Conservation (phyloP, 2,888 invertebrate species). For the Polyploca ridens region DNA sequence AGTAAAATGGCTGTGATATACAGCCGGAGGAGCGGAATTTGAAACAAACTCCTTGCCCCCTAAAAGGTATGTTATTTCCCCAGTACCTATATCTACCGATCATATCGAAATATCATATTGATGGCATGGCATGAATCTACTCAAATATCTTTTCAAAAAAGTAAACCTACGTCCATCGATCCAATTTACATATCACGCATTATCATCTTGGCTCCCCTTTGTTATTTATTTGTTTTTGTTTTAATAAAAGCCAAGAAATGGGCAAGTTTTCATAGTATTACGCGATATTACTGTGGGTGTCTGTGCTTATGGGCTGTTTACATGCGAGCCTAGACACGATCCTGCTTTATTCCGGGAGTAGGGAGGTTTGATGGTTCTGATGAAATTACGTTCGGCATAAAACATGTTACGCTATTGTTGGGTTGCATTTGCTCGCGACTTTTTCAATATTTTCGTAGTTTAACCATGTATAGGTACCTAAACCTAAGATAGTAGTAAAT, state of each 20-base stretch:
- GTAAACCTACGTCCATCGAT: constrained; percentile 39
- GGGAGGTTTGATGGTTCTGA: constrained; percentile 26
- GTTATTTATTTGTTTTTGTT: constrained; percentile 62
- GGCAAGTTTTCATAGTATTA: constrained; percentile 73
- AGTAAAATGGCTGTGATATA: no score
- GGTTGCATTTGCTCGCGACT: background rate
- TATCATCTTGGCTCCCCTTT: constrained; percentile 47
- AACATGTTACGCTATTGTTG: constrained; percentile 10
- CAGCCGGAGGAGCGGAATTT: no score
- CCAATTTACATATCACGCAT: constrained; percentile 57
- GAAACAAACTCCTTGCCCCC: no score
- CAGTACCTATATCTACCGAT: no score
- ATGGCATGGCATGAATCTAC: constrained; percentile 32
- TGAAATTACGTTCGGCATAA: constrained; percentile 17
- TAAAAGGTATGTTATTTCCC: no score
- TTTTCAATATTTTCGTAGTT: background rate
- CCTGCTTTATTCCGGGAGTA: constrained; percentile 33
- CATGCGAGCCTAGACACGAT: constrained; percentile 63
- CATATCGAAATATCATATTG: background rate
- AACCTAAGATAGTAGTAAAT: no score
- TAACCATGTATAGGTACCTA: no score
- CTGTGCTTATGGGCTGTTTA: constrained; percentile 74
- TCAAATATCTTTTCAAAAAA: constrained; percentile 23
- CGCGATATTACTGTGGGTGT: constrained; percentile 64
- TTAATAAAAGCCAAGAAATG: constrained; percentile 71